Evolutionary conservation across 2,113 vertebrate genomes (phyloP), one percentile per base, ranked within the genome.

Genomic region (Henicopernis longicauda): DNA sequence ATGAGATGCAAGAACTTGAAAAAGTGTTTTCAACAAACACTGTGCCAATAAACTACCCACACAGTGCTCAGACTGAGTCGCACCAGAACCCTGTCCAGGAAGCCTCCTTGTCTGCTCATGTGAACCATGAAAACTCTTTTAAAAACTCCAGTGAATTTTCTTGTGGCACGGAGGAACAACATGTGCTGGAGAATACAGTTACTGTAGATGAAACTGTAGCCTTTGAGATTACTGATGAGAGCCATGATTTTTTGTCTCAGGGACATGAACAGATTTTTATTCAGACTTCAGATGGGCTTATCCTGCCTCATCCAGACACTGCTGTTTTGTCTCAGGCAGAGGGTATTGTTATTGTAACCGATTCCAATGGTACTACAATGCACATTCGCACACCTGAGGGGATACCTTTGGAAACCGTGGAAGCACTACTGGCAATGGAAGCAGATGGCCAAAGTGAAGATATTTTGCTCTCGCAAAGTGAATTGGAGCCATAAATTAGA

Each of bases 361-460:
- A 98, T 38, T 97, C 95, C 1, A 98, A 97, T 16, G 98, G 98
- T 66, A 98, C 98, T 11, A 98, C 98, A 31, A 97, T 99, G 97
- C 99, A 98, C 82, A 98, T 98, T 22, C 98, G 97, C 89, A 98
- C 97, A 7, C 98, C 97, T 0, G 97, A 98, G 67, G 98, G 98
- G 3, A 97, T 98, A 22, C 98, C 98, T n/a, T 66, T 98, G 76
- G 98, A 98, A 95, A 97, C 98, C 0, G 98, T 98, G 63, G 98
- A 98, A 92, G 98, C 98, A 34, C 95, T 99, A 58, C 96, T 99
- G 87, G 98, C 98, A 34, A 95, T 98, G 57, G 98, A 98, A 92
- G 90, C 98, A 7, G 97, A 98, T 54, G 97, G 97, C 31, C 94
- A 97, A 95, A 97, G 86, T 73, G 93, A 97, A 94, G 95, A 86